Base-by-base conservation (phyloP, 2,113 vertebrate species). In the Eretmochelys imbricata region DNA sequence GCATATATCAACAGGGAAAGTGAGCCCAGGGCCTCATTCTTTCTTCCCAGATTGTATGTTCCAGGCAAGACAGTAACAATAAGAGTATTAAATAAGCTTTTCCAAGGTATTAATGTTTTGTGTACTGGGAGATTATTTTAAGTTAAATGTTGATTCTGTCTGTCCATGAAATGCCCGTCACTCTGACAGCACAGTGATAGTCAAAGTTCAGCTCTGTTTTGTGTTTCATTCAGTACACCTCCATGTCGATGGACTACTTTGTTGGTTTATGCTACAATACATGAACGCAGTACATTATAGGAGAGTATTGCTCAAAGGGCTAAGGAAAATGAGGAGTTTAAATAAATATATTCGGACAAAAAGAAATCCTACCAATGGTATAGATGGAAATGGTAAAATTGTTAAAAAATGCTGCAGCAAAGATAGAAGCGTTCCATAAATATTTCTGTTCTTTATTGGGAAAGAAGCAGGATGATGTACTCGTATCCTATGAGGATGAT, bases 151-250 rank as follows among this genome's bases (percentile, higher is more conserved):
- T 87, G 55, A 42, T 42, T 17, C 25, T 59, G 10, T 46, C 13
- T 0, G 0, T 5, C 84, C 3, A 90, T 53, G 31, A 42, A 87
- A 2, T 42, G 49, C 82, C 55, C 80, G 78, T 22, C 50, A 82
- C 2, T 13, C 5, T 2, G 19, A 88, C 2, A 42, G 54, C 49
- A 59, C 81, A 82, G 24, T 50, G 82, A 86, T 46, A 92, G 42
- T 78, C 83, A 3, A 82, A 92, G 91, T 95, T 88, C 87, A 88
- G 25, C 14, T 38, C 25, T 65, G 46, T 83, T 84, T 80, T 42
- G 50, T 1, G 38, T 27, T 55, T 6, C 62, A 20, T 22, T 75
- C 4, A 83, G 10, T 49, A 0, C 54, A 81, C 38, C 13, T 49
- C 46, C 85, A 24, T 55, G 53, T 69, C 27, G 5, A 5, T 6